Evolutionary conservation across 2,113 vertebrate species (phyloP).

Genomic region (Abramis brama): DNA sequence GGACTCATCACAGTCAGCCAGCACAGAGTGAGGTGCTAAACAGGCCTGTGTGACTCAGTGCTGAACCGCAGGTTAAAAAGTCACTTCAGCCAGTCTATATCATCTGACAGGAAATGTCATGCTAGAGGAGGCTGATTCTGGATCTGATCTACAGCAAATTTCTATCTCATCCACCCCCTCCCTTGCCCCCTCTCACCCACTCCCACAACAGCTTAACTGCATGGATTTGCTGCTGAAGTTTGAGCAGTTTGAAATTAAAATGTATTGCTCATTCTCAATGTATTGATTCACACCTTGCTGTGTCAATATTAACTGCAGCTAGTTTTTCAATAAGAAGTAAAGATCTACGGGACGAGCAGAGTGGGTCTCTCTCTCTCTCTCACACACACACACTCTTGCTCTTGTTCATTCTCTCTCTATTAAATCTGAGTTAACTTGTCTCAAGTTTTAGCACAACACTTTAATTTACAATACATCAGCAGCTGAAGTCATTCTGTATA

Average conservation of each 20-base stretch:
- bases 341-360: slow-evolving; percentile 84
- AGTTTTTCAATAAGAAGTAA: slow-evolving; percentile 98
- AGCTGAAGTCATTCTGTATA: background rate
- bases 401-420: slow-evolving; percentile 27
- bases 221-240: slow-evolving; percentile 95
- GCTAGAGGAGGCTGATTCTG: slow-evolving; percentile 49
- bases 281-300: slow-evolving; percentile 94
- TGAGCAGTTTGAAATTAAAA: slow-evolving; percentile 99
- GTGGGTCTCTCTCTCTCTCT: slow-evolving; percentile 13
- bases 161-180: slow-evolving; percentile 65
- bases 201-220: slow-evolving; percentile 83
- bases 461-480: background rate
- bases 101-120: slow-evolving; percentile 62
- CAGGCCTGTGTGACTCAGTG: background rate
- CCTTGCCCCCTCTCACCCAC: slow-evolving; percentile 41
- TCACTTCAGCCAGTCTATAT: slow-evolving; percentile 45
- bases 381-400: background rate
- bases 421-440: background rate
- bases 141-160: slow-evolving; percentile 62
- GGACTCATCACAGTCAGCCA: background rate
- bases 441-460: slow-evolving; percentile 2
- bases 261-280: slow-evolving; percentile 95
- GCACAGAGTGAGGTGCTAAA: background rate
- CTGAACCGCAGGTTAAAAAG: slow-evolving; percentile 52
- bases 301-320: slow-evolving; percentile 94